These are phyloP conservation scores for Aphis gossypii DNA, from an alignment of 1,140 invertebrate genomes.

Conservation along the genomic window DNA sequence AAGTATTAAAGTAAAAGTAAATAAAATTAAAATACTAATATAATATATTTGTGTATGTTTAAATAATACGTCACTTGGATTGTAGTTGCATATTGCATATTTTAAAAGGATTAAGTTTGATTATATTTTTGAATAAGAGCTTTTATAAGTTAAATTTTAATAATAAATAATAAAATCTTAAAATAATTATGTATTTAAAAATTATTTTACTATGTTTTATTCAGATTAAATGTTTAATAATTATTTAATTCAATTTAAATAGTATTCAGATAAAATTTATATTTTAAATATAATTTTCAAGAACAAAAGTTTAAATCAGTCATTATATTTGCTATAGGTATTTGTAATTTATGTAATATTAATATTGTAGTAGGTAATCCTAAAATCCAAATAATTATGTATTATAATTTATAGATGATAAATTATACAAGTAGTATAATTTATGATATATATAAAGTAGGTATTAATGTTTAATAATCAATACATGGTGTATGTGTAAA, in stretches of 20 bases:
- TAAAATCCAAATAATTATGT: no score
- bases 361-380: background rate
- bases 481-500: no score
- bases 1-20: background rate
- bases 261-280: background rate
- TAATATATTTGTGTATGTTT: background rate
- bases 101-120: background rate
- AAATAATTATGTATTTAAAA: no score
- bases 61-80: background rate
- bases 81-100: background rate
- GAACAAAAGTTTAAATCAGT: background rate
- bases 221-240: background rate
- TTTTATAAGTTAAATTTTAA: background rate
- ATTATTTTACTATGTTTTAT: no score
- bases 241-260: background rate
- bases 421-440: no score
- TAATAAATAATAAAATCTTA: no score
- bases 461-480: no score
- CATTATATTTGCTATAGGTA: background rate
- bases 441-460: no score
- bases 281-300: no score
- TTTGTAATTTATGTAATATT: background rate
- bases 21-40: background rate
- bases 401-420: no score
- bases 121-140: background rate